A percentile compares a stretch with the other conserved stretches of the same genome.
phyloP scores from a whole-genome alignment of 2,113 vertebrate species.

The Oxyura jamaicensis region DNA sequence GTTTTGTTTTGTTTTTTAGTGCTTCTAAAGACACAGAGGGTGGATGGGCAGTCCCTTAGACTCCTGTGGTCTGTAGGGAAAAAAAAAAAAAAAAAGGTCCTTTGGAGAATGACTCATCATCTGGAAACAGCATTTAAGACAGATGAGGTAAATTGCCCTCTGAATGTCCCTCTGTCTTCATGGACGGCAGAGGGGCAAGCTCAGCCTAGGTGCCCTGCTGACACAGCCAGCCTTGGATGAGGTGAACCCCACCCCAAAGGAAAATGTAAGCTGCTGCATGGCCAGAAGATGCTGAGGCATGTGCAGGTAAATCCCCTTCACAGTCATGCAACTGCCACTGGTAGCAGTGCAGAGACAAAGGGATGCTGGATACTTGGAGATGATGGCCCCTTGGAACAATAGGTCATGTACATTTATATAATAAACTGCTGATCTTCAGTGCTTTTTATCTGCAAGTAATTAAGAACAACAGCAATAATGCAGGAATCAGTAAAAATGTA shows the following conservation, averaged over 20 bases:
- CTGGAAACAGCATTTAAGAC: neutral
- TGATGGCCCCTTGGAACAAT: neutral
- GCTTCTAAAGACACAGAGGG: neutral
- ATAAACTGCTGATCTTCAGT: neutral
- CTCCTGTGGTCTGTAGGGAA: neutral
- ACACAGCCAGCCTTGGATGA: neutral
- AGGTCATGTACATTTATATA: neutral
- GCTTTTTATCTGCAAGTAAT: neutral
- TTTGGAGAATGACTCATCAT: rapidly evolving
- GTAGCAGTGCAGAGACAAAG: neutral
- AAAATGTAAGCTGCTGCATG: neutral
- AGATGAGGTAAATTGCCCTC: neutral
- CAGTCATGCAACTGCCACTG: neutral
- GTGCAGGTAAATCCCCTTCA: neutral
- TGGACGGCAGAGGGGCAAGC: neutral
- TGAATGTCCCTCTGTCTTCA: neutral
- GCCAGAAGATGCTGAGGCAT: neutral
- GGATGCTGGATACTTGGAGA: rapidly evolving
- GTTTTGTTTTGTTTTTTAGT: neutral
- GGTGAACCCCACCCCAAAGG: neutral
- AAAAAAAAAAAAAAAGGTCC: neutral
- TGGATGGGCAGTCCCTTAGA: neutral
- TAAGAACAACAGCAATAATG: neutral
- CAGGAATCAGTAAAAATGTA: neutral
- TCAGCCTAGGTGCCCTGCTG: neutral